Percentiles rank a stretch among this genome's conserved stretches.
These are phyloP conservation scores for Hippopotamyrus pictus DNA, from an alignment of 2,797 vertebrate genomes.

Conservation along the genomic window DNA sequence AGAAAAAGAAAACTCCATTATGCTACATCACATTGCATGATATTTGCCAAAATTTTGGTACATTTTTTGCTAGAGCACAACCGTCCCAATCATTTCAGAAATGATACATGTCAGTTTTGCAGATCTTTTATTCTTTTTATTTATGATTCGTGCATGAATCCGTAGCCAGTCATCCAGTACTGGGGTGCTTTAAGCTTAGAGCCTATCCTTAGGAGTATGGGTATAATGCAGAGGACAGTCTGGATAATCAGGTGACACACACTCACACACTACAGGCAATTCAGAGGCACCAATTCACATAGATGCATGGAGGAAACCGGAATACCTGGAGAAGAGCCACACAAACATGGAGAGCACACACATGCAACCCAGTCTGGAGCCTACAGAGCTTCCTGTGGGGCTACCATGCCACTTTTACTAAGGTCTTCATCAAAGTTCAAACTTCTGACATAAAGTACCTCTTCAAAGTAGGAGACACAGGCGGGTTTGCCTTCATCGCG, in stretches of 20 bases:
- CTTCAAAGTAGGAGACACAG: slow-evolving; percentile 76
- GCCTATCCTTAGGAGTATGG: background rate
- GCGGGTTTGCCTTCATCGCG: slow-evolving; percentile 53
- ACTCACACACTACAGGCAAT: background rate
- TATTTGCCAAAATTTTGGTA: background rate
- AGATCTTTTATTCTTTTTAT: background rate
- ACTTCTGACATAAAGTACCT: slow-evolving; percentile 50
- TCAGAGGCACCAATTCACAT: background rate
- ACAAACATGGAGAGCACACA: background rate
- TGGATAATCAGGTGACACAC: background rate
- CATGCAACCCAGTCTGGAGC: background rate
- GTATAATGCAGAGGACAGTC: background rate
- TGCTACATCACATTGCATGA: background rate
- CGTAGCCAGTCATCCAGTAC: background rate
- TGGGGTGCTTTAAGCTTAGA: background rate
- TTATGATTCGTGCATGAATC: background rate
- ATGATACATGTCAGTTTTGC: background rate
- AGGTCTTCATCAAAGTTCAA: background rate
- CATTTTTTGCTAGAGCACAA: background rate
- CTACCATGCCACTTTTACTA: background rate
- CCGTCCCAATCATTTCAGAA: background rate
- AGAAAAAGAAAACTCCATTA: background rate
- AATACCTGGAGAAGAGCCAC: background rate
- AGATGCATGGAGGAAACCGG: background rate
- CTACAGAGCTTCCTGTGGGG: background rate